Percentiles rank a stretch among this genome's conserved stretches.
phyloP scores from a whole-genome alignment of 2,797 vertebrate species.

The Chloroceryle inda region DNA sequence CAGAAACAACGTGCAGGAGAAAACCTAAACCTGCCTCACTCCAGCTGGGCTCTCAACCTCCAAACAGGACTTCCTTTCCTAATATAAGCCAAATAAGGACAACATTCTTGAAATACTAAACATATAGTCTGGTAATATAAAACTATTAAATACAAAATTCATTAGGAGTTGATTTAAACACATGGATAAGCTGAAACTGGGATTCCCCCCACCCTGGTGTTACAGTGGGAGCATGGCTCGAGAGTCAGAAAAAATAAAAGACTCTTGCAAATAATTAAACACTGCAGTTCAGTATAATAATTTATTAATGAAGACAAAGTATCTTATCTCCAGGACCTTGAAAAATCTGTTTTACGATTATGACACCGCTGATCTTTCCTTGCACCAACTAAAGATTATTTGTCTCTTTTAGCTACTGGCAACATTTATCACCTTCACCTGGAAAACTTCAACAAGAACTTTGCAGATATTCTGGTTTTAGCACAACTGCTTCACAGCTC shows the following conservation, averaged over 20 bases:
- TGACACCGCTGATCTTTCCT: conserved; percentile 14
- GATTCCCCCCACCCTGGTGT: fast-evolving
- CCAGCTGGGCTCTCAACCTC: background rate
- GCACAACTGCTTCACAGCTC: background rate
- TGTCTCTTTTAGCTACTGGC: background rate
- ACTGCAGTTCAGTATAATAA: background rate
- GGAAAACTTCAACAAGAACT: background rate
- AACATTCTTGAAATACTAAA: background rate
- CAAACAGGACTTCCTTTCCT: background rate
- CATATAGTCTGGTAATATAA: fast-evolving
- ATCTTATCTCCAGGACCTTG: background rate
- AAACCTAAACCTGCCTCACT: background rate
- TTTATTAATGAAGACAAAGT: conserved; percentile 29
- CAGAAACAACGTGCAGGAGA: background rate
- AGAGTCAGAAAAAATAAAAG: background rate
- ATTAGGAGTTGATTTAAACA: background rate
- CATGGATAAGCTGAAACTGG: background rate
- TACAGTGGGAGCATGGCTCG: background rate
- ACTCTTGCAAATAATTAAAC: conserved; percentile 11
- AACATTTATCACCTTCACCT: background rate
- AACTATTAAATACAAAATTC: background rate
- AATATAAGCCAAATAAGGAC: background rate
- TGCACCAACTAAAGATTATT: background rate
- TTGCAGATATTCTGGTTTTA: background rate
- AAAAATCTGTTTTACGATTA: background rate